A percentile compares a stretch with the other conserved stretches of the same genome.
Evolutionary conservation across 2,113 vertebrate species (phyloP).

Genomic region (Indicator indicator): DNA sequence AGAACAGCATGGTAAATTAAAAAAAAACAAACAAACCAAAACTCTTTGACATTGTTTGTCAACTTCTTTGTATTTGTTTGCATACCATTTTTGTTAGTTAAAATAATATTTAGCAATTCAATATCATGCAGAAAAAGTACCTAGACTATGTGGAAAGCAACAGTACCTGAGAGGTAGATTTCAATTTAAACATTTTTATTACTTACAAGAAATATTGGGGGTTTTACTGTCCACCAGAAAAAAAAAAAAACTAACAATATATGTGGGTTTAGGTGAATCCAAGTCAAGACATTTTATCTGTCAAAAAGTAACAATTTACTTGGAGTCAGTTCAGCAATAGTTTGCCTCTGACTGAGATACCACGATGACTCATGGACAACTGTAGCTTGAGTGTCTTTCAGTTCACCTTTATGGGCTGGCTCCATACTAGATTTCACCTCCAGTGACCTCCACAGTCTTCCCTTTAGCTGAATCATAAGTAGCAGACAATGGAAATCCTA

Average conservation of each 20-base stretch:
- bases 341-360: not conserved
- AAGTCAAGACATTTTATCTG: not conserved
- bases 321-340: not conserved
- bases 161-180: not conserved
- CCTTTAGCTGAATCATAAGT: not conserved
- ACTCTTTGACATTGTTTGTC: not conserved
- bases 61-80: not conserved
- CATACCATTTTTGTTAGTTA: not conserved
- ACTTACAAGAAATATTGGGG: not conserved
- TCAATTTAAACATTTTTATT: not conserved
- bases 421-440: not conserved
- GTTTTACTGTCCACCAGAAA: not conserved
- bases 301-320: conserved; percentile 2
- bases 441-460: not conserved
- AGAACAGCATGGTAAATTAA: not conserved
- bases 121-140: not conserved
- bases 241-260: not conserved
- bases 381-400: not conserved
- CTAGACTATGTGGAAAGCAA: not conserved
- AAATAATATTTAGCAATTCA: not conserved
- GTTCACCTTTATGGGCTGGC: not conserved
- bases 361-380: not conserved
- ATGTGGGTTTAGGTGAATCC: not conserved
- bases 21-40: too few species aligned
- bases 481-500: not conserved